A percentile compares a stretch with the other conserved stretches of the same genome.
Evolutionary conservation across 2,113 vertebrate genomes (phyloP).

Genomic region (Megaptera novaeangliae): DNA sequence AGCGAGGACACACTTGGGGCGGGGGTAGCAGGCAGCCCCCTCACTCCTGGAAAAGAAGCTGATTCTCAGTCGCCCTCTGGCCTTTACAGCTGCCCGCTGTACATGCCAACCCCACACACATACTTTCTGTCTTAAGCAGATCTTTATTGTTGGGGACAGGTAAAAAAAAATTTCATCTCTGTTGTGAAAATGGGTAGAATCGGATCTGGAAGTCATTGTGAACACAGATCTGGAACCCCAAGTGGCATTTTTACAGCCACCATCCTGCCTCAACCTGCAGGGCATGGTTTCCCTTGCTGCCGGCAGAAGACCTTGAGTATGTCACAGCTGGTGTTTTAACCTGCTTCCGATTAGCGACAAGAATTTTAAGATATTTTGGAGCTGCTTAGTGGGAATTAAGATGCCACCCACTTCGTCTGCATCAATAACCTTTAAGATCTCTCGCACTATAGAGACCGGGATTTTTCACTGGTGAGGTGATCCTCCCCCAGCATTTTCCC

Average conservation of each 20-base stretch:
- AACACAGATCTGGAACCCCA: background rate
- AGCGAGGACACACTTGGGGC: background rate
- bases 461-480: background rate
- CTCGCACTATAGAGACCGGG: background rate
- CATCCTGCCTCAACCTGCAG: background rate
- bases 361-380: constrained; percentile 23
- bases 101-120: background rate
- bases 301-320: background rate
- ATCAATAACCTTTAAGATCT: background rate
- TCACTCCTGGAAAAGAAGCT: background rate
- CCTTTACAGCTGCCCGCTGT: background rate
- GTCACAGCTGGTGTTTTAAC: constrained; percentile 16
- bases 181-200: background rate
- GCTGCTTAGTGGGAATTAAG: background rate
- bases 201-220: constrained; percentile 9
- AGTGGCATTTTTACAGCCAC: constrained; percentile 27
- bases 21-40: background rate
- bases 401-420: constrained; percentile 16
- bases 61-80: background rate
- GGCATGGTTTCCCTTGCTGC: background rate
- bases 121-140: background rate
- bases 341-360: constrained; percentile 61
- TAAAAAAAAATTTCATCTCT: background rate
- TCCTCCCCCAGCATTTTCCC: background rate
- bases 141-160: background rate